Conservation (phyloP, 2,797 vertebrate species). For the Pachyuromys duprasi region DNA sequence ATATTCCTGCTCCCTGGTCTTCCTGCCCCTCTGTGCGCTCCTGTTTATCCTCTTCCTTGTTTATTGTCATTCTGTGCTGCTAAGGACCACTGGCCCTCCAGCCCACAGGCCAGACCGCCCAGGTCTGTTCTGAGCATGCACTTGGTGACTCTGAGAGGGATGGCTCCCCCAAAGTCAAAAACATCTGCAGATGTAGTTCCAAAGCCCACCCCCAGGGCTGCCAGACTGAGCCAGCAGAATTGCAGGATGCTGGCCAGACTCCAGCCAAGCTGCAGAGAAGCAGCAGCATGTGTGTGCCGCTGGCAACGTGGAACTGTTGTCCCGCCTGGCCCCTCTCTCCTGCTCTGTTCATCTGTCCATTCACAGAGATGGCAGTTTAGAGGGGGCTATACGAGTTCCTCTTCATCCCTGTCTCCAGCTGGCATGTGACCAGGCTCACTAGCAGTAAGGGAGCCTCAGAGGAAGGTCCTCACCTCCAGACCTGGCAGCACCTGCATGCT, state of each 20-base stretch:
- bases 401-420: accelerated
- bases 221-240: background rate
- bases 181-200: background rate
- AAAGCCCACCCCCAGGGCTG: background rate
- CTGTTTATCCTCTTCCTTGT: background rate
- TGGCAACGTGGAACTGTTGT: background rate
- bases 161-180: background rate
- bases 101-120: background rate
- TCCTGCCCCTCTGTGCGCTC: background rate
- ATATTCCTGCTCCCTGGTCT: no score
- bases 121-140: background rate
- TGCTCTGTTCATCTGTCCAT: background rate
- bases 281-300: background rate
- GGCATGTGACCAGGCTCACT: background rate
- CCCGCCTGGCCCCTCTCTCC: background rate
- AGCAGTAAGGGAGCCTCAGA: background rate
- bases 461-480: accelerated
- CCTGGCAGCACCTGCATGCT: background rate
- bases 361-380: accelerated
- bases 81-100: background rate
- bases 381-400: accelerated
- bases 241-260: background rate
- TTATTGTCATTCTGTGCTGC: background rate
- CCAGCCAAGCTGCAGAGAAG: background rate
- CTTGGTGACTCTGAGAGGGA: background rate